A percentile compares a stretch with the other conserved stretches of the same genome.
Evolutionary conservation across 2,113 vertebrate species (phyloP).

Genomic region (Dromaius novaehollandiae): DNA sequence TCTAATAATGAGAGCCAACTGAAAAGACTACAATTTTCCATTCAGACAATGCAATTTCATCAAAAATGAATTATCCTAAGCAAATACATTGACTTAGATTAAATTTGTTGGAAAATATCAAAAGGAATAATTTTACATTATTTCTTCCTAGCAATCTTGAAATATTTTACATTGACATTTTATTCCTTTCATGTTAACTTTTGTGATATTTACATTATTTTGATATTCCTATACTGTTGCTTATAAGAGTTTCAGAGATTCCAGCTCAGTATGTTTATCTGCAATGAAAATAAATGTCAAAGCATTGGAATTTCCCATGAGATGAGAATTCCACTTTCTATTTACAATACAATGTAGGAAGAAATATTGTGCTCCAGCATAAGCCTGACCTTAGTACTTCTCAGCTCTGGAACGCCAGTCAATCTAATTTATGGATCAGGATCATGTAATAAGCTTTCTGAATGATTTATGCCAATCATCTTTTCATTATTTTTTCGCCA

Average conservation of each 20-base stretch:
- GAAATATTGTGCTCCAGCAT: slow-evolving; percentile 2
- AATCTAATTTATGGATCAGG: slow-evolving; percentile 9
- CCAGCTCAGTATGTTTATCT: slow-evolving; percentile 6
- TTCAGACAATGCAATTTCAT: slow-evolving; percentile 42
- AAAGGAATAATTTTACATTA: slow-evolving; percentile 45
- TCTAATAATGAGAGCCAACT: slow-evolving; percentile 42
- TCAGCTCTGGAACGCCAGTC: neutral
- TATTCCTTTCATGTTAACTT: slow-evolving; percentile 44
- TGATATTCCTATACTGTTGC: neutral
- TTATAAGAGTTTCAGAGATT: neutral
- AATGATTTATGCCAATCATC: slow-evolving; percentile 42
- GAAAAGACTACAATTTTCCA: neutral
- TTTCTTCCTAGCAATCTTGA: slow-evolving; percentile 15
- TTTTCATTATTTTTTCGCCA: slow-evolving; percentile 27
- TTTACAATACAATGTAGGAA: slow-evolving; percentile 21
- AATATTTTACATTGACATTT: slow-evolving; percentile 48
- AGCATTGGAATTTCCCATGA: slow-evolving; percentile 21
- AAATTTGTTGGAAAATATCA: slow-evolving; percentile 52
- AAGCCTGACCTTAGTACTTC: slow-evolving; percentile 42
- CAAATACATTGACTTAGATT: slow-evolving; percentile 56
- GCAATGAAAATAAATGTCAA: slow-evolving; percentile 59
- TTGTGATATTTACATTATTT: slow-evolving; percentile 63
- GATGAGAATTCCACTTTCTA: slow-evolving; percentile 10
- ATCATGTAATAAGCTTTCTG: slow-evolving; percentile 8
- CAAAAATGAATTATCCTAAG: slow-evolving; percentile 33